Percentiles rank a stretch among this genome's conserved stretches.
Evolutionary conservation across 2,888 invertebrate genomes (phyloP).

Genomic region (Coronaproctus castanopsis): DNA sequence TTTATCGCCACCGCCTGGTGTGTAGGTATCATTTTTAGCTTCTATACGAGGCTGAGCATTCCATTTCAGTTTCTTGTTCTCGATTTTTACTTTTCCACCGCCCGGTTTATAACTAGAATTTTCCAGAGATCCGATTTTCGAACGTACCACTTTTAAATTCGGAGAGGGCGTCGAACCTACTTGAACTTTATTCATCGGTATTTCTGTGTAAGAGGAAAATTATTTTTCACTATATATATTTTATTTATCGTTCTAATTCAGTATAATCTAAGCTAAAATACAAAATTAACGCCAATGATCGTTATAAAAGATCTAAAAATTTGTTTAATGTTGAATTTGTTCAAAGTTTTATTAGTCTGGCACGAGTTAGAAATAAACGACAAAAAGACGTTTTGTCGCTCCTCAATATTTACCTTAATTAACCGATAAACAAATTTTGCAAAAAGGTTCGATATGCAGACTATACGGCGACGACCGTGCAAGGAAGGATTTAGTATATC

Average conservation of each 20-base stretch:
- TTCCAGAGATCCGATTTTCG: constrained; percentile 80
- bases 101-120: constrained; percentile 76
- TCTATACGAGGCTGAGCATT: constrained; percentile 70
- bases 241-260: background rate
- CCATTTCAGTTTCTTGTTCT: constrained; percentile 65
- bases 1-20: constrained; percentile 71
- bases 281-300: background rate
- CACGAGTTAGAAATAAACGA: too few relatives aligned
- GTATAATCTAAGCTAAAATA: background rate
- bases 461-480: too few relatives aligned
- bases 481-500: too few relatives aligned
- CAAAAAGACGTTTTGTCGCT: too few relatives aligned
- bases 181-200: constrained; percentile 84
- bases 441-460: too few relatives aligned
- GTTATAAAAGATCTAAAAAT: background rate
- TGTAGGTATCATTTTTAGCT: constrained; percentile 73
- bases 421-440: too few relatives aligned
- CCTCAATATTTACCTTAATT: too few relatives aligned
- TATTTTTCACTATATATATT: background rate
- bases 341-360: too few relatives aligned
- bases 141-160: constrained; percentile 73
- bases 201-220: constrained; percentile 35
- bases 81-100: constrained; percentile 71
- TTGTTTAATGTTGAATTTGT: too few relatives aligned
- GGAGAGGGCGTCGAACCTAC: constrained; percentile 82